A percentile compares a stretch with the other conserved stretches of the same genome.
Evolutionary conservation across 1,140 invertebrate genomes (phyloP).

Genomic region (Centruroides sculpturatus): DNA sequence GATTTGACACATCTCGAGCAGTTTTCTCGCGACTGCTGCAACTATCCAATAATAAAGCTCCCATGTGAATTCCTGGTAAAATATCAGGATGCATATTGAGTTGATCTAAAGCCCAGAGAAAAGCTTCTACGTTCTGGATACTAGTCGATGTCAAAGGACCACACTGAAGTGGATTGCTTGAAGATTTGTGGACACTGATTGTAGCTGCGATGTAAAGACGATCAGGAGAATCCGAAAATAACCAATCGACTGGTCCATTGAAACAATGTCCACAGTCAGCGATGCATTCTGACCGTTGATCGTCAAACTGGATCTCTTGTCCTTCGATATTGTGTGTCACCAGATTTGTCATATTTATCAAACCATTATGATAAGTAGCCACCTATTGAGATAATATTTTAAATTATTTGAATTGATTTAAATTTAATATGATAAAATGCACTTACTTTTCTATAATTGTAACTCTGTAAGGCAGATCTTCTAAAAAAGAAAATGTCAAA

Average conservation of each 20-base stretch:
- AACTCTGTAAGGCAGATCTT: constrained; percentile 16
- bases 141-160: constrained; percentile 13
- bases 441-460: constrained; percentile 12
- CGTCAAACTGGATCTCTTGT: constrained; percentile 17
- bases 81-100: constrained; percentile 28
- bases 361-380: constrained; percentile 25
- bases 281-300: constrained; percentile 16
- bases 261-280: constrained; percentile 5
- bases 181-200: constrained; percentile 21
- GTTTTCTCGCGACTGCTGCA: constrained; percentile 21
- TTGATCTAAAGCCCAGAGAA: constrained; percentile 34
- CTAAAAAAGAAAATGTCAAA: constrained; percentile 30
- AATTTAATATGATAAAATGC: not conserved
- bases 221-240: constrained; percentile 11
- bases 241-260: constrained; percentile 8
- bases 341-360: constrained; percentile 25
- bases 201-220: constrained; percentile 21
- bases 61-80: constrained; percentile 21
- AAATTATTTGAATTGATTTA: no score
- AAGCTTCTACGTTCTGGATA: constrained; percentile 32
- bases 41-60: constrained; percentile 25
- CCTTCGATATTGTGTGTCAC: constrained; percentile 26
- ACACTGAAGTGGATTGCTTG: constrained; percentile 19
- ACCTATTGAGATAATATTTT: constrained; percentile 18
- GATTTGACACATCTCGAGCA: constrained; percentile 21